Base-by-base conservation (phyloP, 2,888 invertebrate species). In the Pinctada fucata region DNA sequence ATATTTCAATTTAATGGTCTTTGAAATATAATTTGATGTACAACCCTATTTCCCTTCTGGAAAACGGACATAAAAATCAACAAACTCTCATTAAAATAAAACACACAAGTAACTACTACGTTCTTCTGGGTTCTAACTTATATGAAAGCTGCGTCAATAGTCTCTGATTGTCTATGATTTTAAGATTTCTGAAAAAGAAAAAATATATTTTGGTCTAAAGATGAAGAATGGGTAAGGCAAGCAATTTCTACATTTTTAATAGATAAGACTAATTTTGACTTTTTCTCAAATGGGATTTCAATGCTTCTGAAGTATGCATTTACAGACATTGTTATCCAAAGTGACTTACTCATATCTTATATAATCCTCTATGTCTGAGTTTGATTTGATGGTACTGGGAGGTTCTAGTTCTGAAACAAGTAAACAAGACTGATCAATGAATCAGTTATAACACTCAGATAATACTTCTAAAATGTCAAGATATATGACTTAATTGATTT, bases 161-260 rank as follows among this genome's bases (percentile, higher is more conserved):
- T 87, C 95, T 93, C 91, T 96, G 96, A 93, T 96, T 96, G 93
- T 97, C 96, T 89, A 96, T 96, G 74, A 95, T 95, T 86, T 95
- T 94, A 87, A 96, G 93, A 91, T 95, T 92, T 80, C 93, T 93
- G 88, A 69, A 80, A 89, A 82, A 48, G n/a, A 74, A 66, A 67
- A 79, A 80, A 67, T 10, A 31, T 31, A 31, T 31, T 31, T 31
- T 31, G 31, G 31, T 31, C 31, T 31, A 31, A 31, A 31, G 31
- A 31, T 31, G 31, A 31, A 31, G 31, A 31, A 31, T 31, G 31
- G 31, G 31, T 31, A 31, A 31, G 31, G 31, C 31, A 31, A 31
- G 31, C 31, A 31, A 31, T 31, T 31, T 31, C 31, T 31, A 31
- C 31, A 31, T 31, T 31, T 31, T 31, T 31, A 31, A 31, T 31